phyloP scores from a whole-genome alignment of 2,797 vertebrate species.

The Enteromius treurensis region DNA sequence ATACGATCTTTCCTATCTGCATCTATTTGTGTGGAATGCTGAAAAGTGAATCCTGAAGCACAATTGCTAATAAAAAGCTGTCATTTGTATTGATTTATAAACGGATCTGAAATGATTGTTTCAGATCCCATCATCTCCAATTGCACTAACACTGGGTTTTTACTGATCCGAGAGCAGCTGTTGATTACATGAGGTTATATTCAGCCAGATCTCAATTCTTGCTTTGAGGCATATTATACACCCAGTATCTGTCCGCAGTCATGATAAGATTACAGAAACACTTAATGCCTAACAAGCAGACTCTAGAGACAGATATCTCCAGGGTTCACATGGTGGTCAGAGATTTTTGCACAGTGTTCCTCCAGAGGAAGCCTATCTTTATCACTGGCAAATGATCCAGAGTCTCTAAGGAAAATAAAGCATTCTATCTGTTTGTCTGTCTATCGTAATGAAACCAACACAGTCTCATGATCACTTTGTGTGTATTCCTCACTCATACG shows the following conservation, averaged over 20 bases:
- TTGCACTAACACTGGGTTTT: constrained; percentile 1
- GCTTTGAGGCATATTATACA: constrained; percentile 37
- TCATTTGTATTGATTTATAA: constrained; percentile 1
- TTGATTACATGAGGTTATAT: constrained; percentile 24
- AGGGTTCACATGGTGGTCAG: constrained; percentile 35
- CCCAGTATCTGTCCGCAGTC: constrained; percentile 17
- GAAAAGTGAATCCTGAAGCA: neutral
- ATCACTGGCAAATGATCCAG: constrained; percentile 25
- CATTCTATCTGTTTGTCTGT: constrained; percentile 32
- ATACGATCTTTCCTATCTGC: neutral
- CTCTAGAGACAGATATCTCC: constrained; percentile 37
- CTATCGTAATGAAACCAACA: neutral
- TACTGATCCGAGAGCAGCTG: constrained; percentile 20
- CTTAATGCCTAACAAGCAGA: constrained; percentile 29
- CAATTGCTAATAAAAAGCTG: neutral
- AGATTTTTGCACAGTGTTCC: constrained; percentile 18
- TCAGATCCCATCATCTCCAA: neutral
- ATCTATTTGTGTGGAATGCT: neutral
- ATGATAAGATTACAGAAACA: constrained; percentile 46
- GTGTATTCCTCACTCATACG: too few relatives aligned
- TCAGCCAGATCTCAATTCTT: neutral
- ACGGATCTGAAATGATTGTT: neutral
- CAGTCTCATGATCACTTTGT: too few relatives aligned
- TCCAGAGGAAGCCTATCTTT: constrained; percentile 43
- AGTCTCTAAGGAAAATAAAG: constrained; percentile 14